Conservation (phyloP, 2,113 vertebrate genomes). For the Nesogale talazaci region DNA sequence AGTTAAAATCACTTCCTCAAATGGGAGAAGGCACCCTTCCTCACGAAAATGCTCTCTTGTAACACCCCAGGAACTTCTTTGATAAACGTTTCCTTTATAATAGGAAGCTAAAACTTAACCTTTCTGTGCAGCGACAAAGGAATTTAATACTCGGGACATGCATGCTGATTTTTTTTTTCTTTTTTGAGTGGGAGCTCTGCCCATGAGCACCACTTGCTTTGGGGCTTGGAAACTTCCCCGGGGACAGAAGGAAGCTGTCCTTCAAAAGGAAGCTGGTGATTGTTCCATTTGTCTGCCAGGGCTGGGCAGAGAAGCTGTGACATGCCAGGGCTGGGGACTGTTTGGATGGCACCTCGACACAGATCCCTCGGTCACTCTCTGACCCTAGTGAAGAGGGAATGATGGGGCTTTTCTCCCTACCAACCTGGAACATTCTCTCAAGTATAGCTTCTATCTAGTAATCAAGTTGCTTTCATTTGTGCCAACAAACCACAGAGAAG, state of each 20-base stretch:
- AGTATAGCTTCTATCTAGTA: not conserved
- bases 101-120: not conserved
- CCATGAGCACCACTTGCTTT: not conserved
- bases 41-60: not conserved
- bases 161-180: not conserved
- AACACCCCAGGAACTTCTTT: not conserved
- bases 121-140: not conserved
- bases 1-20: slow-evolving; percentile 35
- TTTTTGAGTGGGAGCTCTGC: not conserved
- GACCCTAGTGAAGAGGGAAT: not conserved
- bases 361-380: not conserved
- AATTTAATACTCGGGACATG: not conserved
- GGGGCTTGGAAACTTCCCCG: not conserved
- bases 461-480: not conserved
- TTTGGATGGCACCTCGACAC: not conserved
- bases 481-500: not conserved
- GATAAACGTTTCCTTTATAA: not conserved
- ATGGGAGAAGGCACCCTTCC: not conserved
- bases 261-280: not conserved
- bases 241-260: not conserved
- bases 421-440: not conserved
- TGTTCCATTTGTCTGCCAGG: not conserved
- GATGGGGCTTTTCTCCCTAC: not conserved
- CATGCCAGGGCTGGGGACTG: not conserved
- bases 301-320: not conserved